Percentiles rank a stretch among this genome's conserved stretches.
Evolutionary conservation across 2,888 invertebrate genomes (phyloP).

Genomic region (Leucania comma): DNA sequence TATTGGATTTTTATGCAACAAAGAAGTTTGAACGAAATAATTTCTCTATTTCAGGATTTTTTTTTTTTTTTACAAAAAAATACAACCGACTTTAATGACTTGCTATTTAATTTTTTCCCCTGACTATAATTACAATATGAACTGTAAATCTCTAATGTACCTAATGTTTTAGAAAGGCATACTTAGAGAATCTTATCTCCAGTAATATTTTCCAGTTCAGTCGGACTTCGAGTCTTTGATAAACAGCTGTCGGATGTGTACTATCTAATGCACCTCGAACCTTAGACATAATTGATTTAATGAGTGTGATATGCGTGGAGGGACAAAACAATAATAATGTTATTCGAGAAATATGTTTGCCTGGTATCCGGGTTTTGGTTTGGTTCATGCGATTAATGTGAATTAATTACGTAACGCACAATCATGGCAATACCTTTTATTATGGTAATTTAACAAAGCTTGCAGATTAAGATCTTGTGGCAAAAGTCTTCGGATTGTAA

Average conservation of each 20-base stretch:
- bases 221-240: conserved; percentile 38
- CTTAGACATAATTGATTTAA: conserved; percentile 34
- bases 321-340: conserved; percentile 5
- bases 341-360: background rate
- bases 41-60: too few species aligned
- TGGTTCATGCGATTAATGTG: background rate
- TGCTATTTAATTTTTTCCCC: too few species aligned
- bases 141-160: background rate
- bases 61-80: too few species aligned
- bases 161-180: background rate
- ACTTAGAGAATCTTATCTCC: conserved; percentile 10
- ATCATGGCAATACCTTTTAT: too few species aligned
- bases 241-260: conserved; percentile 51
- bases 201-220: conserved; percentile 23
- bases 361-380: background rate
- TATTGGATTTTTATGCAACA: too few species aligned
- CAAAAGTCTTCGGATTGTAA: too few species aligned
- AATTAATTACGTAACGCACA: too few species aligned
- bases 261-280: conserved; percentile 47
- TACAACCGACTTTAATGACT: too few species aligned
- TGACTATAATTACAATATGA: background rate
- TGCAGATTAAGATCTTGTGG: too few species aligned
- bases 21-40: too few species aligned
- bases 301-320: conserved; percentile 22
- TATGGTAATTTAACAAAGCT: too few species aligned